Evolutionary conservation across 2,797 vertebrate genomes (phyloP).

Genomic region (Gobio occitaniae): DNA sequence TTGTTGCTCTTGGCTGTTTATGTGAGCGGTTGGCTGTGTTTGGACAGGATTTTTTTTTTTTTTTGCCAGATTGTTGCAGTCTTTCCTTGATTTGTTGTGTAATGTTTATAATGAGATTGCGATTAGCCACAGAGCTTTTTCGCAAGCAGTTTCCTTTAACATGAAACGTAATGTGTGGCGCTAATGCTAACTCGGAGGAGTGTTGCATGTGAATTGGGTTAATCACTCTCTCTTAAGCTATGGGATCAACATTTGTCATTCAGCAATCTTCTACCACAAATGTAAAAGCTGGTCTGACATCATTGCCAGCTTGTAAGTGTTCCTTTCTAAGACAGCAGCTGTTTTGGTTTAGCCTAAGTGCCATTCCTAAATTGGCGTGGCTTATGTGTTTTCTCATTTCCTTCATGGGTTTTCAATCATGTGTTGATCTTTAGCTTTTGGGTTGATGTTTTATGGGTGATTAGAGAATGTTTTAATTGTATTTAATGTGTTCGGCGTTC

Average conservation of each 20-base stretch:
- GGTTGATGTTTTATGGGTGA: slow-evolving; percentile 5
- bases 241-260: slow-evolving; percentile 43
- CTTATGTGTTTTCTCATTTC: slow-evolving; percentile 47
- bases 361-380: slow-evolving; percentile 50
- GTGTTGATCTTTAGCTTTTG: slow-evolving; percentile 23
- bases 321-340: slow-evolving; percentile 55
- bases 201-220: slow-evolving; percentile 36
- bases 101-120: slow-evolving; percentile 26
- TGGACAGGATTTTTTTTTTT: background rate
- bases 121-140: slow-evolving; percentile 34
- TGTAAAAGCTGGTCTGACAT: slow-evolving; percentile 50
- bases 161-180: background rate
- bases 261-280: slow-evolving; percentile 44
- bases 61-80: slow-evolving; percentile 17
- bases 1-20: slow-evolving; percentile 19
- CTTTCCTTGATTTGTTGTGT: slow-evolving; percentile 14
- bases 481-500: slow-evolving; percentile 9
- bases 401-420: slow-evolving; percentile 46
- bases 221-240: slow-evolving; percentile 20
- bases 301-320: slow-evolving; percentile 54
- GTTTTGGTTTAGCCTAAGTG: slow-evolving; percentile 59
- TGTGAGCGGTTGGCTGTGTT: background rate
- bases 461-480: slow-evolving; percentile 40
- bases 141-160: slow-evolving; percentile 2
- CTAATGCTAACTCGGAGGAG: slow-evolving; percentile 15